Conservation (phyloP, 2,797 vertebrate genomes). For the Percopsis omiscomaycus region DNA sequence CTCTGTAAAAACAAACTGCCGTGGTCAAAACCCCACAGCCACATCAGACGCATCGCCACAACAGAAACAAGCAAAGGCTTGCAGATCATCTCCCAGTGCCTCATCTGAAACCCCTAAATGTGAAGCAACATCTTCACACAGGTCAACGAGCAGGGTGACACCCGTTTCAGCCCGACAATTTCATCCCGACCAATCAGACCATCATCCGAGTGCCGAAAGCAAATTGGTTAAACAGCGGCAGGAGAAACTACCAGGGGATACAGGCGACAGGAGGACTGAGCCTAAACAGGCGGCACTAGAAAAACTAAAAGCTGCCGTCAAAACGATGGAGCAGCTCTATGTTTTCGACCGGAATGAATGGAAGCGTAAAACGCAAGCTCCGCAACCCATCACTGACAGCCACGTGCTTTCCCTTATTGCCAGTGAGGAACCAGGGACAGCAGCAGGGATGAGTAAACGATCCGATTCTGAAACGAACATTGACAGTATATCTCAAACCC, state of each 20-base stretch:
- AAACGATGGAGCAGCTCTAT: constrained; percentile 97
- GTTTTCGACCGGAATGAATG: constrained; percentile 91
- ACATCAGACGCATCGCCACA: constrained; percentile 22
- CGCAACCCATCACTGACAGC: constrained; percentile 83
- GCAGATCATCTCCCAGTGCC: constrained; percentile 58
- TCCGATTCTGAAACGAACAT: constrained; percentile 52
- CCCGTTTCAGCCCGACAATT: constrained; percentile 75
- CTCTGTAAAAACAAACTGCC: constrained; percentile 81
- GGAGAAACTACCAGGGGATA: constrained; percentile 67
- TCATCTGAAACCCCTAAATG: constrained; percentile 75
- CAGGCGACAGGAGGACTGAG: constrained; percentile 73
- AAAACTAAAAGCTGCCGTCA: constrained; percentile 93
- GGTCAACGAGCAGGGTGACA: constrained; percentile 72
- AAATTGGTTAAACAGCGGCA: constrained; percentile 79
- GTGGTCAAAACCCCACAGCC: constrained; percentile 32
- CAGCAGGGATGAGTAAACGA: constrained; percentile 45
- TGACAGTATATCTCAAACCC: constrained; percentile 55
- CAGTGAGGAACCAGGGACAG: constrained; percentile 73
- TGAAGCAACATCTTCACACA: constrained; percentile 75
- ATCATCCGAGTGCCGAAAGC: constrained; percentile 72
- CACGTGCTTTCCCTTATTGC: constrained; percentile 89
- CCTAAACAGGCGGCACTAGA: constrained; percentile 87
- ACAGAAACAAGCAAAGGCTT: constrained; percentile 40
- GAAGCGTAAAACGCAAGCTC: constrained; percentile 88
- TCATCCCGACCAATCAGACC: constrained; percentile 76